Evolutionary conservation across 2,888 invertebrate species (phyloP).

Genomic region (Rhogogaster chlorosoma): DNA sequence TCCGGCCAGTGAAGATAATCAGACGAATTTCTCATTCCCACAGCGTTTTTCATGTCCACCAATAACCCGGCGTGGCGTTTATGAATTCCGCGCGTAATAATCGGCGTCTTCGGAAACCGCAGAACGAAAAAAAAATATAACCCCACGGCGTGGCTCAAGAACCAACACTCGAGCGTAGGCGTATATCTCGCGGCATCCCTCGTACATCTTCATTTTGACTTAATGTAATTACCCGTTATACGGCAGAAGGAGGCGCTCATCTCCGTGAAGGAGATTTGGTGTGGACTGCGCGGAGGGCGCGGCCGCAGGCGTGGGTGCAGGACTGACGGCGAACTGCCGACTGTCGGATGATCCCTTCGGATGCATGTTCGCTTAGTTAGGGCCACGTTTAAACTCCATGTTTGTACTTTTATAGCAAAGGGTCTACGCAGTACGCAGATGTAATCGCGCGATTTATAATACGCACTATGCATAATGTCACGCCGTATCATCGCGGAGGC

Average conservation of each 20-base stretch:
- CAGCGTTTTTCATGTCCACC: not conserved
- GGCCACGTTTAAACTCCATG: constrained; percentile 34
- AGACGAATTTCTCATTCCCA: constrained; percentile 9
- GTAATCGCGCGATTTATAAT: constrained; percentile 46
- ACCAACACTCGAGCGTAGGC: not conserved
- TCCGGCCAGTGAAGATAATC: not conserved
- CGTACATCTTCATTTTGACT: constrained; percentile 49
- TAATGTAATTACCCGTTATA: constrained; percentile 46
- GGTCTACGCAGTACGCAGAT: constrained; percentile 6
- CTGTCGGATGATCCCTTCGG: constrained; percentile 40
- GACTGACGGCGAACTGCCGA: constrained; percentile 36
- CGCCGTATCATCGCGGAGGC: not conserved
- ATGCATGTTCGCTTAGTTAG: constrained; percentile 46
- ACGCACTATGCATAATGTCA: constrained; percentile 3
- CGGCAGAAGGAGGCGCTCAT: constrained; percentile 38
- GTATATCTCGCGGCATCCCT: constrained; percentile 31
- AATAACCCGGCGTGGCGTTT: not conserved
- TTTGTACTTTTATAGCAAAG: constrained; percentile 45
- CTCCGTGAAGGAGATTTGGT: constrained; percentile 39
- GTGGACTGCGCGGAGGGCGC: constrained; percentile 43
- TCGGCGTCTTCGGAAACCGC: constrained; percentile 5
- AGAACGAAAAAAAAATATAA: not conserved
- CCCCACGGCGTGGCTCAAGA: not conserved
- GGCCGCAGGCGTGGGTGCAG: constrained; percentile 43
- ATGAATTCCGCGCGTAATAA: not conserved